phyloP scores from a whole-genome alignment of 2,888 invertebrate genomes.

The Sinohyriopsis cumingii region DNA sequence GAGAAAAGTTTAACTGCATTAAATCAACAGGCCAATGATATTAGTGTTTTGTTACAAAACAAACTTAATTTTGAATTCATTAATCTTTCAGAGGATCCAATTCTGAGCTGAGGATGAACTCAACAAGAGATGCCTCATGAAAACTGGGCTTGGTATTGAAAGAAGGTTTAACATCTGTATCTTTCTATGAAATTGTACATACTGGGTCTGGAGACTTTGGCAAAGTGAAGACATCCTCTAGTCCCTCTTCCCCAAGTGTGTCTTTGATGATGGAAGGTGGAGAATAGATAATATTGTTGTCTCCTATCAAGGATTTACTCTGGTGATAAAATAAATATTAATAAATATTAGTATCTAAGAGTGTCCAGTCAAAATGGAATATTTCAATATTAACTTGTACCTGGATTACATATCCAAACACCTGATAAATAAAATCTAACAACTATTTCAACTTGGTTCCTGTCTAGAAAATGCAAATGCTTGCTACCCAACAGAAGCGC shows the following conservation, averaged over 20 bases:
- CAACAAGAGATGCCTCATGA: no score
- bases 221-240: slow-evolving; percentile 50
- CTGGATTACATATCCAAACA: neutral
- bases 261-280: slow-evolving; percentile 91
- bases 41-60: no score
- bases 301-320: slow-evolving; percentile 87
- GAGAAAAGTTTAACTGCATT: no score
- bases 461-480: neutral
- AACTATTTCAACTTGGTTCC: neutral
- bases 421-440: neutral
- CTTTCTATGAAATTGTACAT: slow-evolving; percentile 3
- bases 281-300: slow-evolving; percentile 86
- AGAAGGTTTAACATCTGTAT: no score
- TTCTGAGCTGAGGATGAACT: no score
- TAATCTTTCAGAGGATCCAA: no score
- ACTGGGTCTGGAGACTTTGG: slow-evolving; percentile 14
- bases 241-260: slow-evolving; percentile 78
- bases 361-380: no score
- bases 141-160: no score
- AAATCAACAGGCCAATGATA: no score
- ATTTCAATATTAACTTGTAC: neutral
- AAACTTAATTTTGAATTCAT: no score
- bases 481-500: no score
- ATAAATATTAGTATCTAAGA: neutral
- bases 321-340: slow-evolving; percentile 67